These are phyloP conservation scores for Onthophagus sagittarius DNA, from an alignment of 2,888 invertebrate species.

Conservation along the genomic window DNA sequence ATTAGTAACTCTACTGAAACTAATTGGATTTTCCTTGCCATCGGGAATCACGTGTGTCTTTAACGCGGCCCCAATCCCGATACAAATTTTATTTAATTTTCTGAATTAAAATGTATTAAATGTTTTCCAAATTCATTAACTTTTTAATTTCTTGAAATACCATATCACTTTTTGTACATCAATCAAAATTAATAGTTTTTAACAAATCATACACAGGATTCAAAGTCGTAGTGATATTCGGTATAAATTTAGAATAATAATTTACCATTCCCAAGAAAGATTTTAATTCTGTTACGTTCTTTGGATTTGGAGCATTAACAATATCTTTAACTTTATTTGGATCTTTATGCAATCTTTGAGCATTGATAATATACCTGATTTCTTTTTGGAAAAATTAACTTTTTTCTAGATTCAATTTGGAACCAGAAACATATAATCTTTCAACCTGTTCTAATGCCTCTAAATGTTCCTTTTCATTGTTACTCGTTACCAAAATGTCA, in stretches of 20 bases:
- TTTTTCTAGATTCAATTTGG: conserved; percentile 35
- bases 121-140: conserved; percentile 5
- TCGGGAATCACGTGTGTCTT: conserved; percentile 31
- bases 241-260: conserved; percentile 15
- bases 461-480: conserved; percentile 29
- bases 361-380: conserved; percentile 33
- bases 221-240: conserved; percentile 4
- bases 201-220: conserved; percentile 12
- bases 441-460: conserved; percentile 30
- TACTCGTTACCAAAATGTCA: conserved; percentile 36
- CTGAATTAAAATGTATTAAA: conserved; percentile 14
- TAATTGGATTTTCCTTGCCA: conserved; percentile 27
- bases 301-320: conserved; percentile 3
- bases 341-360: conserved; percentile 26
- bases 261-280: conserved; percentile 9
- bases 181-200: conserved; percentile 5
- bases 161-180: conserved; percentile 4
- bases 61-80: conserved; percentile 34
- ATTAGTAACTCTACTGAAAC: conserved; percentile 32
- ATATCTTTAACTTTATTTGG: conserved; percentile 20
- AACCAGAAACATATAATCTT: conserved; percentile 30
- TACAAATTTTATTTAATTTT: conserved; percentile 27
- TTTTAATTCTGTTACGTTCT: conserved; percentile 12
- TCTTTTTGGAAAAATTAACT: conserved; percentile 38
- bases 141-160: conserved; percentile 11